A percentile compares a stretch with the other conserved stretches of the same genome.
These are phyloP conservation scores for Solea solea DNA, from an alignment of 2,113 vertebrate genomes.

Conservation along the genomic window DNA sequence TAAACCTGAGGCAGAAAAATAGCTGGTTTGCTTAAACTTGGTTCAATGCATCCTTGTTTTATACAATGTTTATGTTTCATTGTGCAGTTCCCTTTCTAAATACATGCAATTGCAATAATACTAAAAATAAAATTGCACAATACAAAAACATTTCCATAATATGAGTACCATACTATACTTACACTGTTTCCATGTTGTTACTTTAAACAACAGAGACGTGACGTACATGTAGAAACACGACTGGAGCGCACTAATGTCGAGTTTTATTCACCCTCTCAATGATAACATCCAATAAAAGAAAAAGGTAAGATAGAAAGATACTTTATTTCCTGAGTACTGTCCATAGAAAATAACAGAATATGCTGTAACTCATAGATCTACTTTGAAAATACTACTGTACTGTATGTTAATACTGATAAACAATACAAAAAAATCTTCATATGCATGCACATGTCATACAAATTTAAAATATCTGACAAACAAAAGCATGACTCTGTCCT, in stretches of 20 bases:
- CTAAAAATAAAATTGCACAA: no score
- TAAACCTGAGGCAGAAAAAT: no score
- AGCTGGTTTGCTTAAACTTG: no score
- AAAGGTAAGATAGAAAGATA: conserved; percentile 52
- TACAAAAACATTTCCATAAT: no score
- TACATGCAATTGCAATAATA: no score
- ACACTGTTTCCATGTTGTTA: no score
- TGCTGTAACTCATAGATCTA: conserved; percentile 49
- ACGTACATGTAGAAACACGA: no score
- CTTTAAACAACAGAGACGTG: no score
- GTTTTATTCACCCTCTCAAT: conserved; percentile 51
- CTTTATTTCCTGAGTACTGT: conserved; percentile 77
- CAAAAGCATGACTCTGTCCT: conserved; percentile 2
- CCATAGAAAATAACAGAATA: conserved; percentile 54
- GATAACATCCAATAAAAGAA: conserved; percentile 55
- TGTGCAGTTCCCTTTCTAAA: no score
- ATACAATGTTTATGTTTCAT: no score
- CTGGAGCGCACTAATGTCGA: conserved; percentile 39
- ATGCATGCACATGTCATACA: conserved; percentile 37
- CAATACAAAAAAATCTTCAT: conserved; percentile 21
- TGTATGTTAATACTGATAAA: conserved; percentile 66
- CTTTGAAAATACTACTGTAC: conserved; percentile 32
- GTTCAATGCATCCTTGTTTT: no score
- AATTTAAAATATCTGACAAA: conserved; percentile 13
- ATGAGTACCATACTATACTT: no score